Base-by-base conservation (phyloP, 2,113 vertebrate genomes). In the Tachuris rubrigastra region DNA sequence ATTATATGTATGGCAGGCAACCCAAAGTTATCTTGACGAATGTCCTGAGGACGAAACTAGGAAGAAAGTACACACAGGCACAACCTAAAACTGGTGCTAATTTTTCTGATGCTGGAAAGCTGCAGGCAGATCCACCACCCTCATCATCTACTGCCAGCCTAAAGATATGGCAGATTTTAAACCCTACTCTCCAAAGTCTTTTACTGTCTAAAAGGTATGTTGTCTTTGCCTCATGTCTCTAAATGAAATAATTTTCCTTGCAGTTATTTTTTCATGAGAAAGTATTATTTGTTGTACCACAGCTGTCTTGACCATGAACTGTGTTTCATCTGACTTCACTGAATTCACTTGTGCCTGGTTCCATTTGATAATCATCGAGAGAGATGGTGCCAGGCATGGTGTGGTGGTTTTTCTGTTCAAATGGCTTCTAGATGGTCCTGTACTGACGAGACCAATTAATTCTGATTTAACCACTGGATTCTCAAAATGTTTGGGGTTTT, bases 11-110 rank as follows among this genome's bases (percentile, higher is more conserved):
- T 97, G 96, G 95, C 97, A 98, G 98, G 98, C 97, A 98, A 98
- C 98, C 98, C 96, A 98, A 97, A 98, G 96, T 98, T 98, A 97
- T 97, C 92, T 97, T 98, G 98, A 98, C 93, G 94, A 98, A 98
- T 96, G 86, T 98, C 88, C 96, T 98, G 97, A 90, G 95, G 97
- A 98, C 83, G 85, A 97, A 98, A 95, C 94, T 98, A 98, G 98
- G 98, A 98, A 98, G 98, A 98, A 98, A 98, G 96, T 98, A 98
- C 44, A 87, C 92, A 94, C 95, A 96, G 96, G 86, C 6, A 18
- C 96, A 89, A 49, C 89, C 65, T 97, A 94, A 96, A 96, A 96
- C 95, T 96, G 96, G 91, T 96, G 93, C 89, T 97, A 96, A 59
- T 97, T 96, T 97, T 97, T 93, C 95, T 98, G 97, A 95, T 91